Conservation (phyloP, 2,797 vertebrate genomes). For the Lagocephalus sceleratus region DNA sequence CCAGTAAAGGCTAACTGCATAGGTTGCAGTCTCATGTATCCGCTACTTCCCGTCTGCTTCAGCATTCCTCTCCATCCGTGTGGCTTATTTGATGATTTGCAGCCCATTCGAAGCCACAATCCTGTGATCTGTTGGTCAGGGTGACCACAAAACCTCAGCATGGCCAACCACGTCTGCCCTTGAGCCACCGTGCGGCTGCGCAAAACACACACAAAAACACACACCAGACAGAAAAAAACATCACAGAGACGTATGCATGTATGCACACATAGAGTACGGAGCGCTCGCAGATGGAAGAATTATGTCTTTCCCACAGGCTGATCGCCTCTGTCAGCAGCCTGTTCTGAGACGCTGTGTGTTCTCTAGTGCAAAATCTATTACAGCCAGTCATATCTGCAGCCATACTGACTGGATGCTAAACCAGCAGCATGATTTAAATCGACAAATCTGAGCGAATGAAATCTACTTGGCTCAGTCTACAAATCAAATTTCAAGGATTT, state of each 20-base stretch:
- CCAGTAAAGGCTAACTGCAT: constrained; percentile 38
- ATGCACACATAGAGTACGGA: constrained; percentile 19
- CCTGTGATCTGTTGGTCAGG: constrained; percentile 57
- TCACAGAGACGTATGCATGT: constrained; percentile 11
- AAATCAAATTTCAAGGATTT: too few relatives aligned
- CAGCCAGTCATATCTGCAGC: constrained; percentile 61
- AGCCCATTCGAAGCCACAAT: constrained; percentile 61
- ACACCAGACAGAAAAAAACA: background rate
- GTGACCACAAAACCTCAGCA: constrained; percentile 55
- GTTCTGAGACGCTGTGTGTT: constrained; percentile 52
- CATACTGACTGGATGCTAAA: constrained; percentile 13
- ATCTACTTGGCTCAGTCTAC: too few relatives aligned
- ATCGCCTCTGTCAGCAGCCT: constrained; percentile 43
- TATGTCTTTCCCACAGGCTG: constrained; percentile 43
- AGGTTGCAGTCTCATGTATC: constrained; percentile 51
- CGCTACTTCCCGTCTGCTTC: constrained; percentile 38
- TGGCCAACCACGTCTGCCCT: constrained; percentile 47
- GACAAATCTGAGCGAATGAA: too few relatives aligned
- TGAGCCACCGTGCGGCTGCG: constrained; percentile 27
- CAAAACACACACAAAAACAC: constrained; percentile 19
- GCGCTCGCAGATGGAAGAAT: constrained; percentile 22
- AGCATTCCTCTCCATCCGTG: constrained; percentile 47
- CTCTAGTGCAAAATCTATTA: constrained; percentile 72
- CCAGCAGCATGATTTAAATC: too few relatives aligned
- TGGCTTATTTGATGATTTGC: constrained; percentile 64